Base-by-base conservation (phyloP, 37 sponge, comb jelly and placozoan species). In the Chondrilla cf. caribensis region DNA sequence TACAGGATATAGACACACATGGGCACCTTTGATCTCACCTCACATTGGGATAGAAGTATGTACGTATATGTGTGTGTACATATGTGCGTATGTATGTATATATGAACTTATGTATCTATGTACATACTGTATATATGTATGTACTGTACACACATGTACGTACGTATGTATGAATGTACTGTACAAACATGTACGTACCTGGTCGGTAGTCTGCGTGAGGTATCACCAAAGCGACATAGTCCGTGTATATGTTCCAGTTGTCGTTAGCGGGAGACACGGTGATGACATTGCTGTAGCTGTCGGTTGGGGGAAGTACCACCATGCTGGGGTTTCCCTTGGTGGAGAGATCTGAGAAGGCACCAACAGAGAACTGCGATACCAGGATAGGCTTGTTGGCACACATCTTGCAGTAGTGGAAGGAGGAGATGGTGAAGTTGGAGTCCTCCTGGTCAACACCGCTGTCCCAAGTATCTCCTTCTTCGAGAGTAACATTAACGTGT, bases 321-420 rank as follows among this genome's bases (percentile, higher is more conserved):
- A 73, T 73, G 76, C 42, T 73, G 2, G 76, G 76, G 36, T 73
- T 73, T 1, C 38, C 44, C 21, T 8, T 37, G 18, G 0, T 17
- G 1, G 41, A 37, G 36, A 6, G 2, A 37, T 73, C 76, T 22
- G 44, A 32, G 36, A 73, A 73, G 6, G 76, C 76, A 2, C 76
- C 76, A 42, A 22, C 36, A 24, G 24, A 39, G 25, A 73, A 73
- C 44, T 73, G 76, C 2, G 25, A 5, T 21, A 73, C 76, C 1
- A 73, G 76, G 36, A 73, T 40, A n/a, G 76, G 76, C 44, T 73
- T 73, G 76, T 11, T 21, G 25, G 41, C 41, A 11, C 76, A 73
- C 38, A 73, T 24, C 24, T n/a, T 39, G 44, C 76, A 73, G 43
- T 39, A 73, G 21, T 73, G 76, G 24, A 7, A 4, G 0, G 76